Percentiles rank a stretch among this genome's conserved stretches.
Conservation (phyloP, 2,888 invertebrate genomes). For the Heteromurus nitidus region DNA sequence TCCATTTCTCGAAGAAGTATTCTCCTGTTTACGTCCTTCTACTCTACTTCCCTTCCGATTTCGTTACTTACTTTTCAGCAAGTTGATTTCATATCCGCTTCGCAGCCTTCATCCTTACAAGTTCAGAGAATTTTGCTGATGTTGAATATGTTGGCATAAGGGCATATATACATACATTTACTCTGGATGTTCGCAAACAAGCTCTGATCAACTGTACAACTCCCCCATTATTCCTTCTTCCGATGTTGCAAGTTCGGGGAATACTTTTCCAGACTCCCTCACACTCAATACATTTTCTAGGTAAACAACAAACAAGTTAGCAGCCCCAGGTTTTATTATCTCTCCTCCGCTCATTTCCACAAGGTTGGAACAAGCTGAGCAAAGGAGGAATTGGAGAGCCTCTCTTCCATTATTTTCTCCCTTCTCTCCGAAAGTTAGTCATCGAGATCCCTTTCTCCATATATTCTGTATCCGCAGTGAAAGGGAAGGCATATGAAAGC, state of each 20-base stretch:
- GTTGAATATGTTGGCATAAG: neutral
- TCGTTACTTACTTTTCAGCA: too few relatives aligned
- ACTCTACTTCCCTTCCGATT: too few relatives aligned
- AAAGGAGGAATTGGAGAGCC: neutral
- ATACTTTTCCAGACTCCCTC: neutral
- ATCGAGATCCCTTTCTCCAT: neutral
- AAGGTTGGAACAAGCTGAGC: neutral
- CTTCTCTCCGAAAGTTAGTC: conserved; percentile 8
- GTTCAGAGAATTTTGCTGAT: too few relatives aligned
- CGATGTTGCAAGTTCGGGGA: neutral
- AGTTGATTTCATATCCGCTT: too few relatives aligned
- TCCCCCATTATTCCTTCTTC: neutral
- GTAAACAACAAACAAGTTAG: conserved; percentile 23
- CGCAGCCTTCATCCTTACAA: too few relatives aligned
- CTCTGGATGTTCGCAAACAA: neutral
- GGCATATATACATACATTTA: neutral
- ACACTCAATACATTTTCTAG: neutral
- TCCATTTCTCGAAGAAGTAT: too few relatives aligned
- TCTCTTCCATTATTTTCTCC: neutral
- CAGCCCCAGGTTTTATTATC: conserved; percentile 27
- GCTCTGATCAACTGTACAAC: neutral
- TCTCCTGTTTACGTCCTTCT: too few relatives aligned
- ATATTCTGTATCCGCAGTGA: too few relatives aligned
- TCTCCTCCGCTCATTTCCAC: conserved; percentile 2
- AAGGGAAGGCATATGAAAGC: neutral